These are phyloP conservation scores for Mormyrus proboscirostris DNA, from an alignment of 2,797 vertebrate genomes.

Conservation along the genomic window DNA sequence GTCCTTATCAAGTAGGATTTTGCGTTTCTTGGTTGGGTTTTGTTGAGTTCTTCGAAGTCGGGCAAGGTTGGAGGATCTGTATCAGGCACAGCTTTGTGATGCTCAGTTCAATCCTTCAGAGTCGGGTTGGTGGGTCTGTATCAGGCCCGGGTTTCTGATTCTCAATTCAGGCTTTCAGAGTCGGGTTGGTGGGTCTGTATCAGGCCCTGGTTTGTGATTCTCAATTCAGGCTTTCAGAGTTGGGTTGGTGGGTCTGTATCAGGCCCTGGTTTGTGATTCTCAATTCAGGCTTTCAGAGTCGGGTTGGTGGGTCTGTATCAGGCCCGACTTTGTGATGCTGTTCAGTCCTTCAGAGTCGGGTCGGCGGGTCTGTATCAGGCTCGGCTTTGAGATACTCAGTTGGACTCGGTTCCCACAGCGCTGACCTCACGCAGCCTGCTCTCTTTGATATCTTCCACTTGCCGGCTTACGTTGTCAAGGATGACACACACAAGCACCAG, in stretches of 20 bases:
- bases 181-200: neutral
- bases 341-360: neutral
- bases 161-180: neutral
- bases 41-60: neutral
- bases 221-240: neutral
- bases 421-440: neutral
- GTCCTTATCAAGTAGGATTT: neutral
- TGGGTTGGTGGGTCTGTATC: no score
- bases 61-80: neutral
- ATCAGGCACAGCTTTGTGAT: neutral
- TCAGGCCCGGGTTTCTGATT: neutral
- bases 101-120: neutral
- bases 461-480: neutral
- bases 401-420: neutral
- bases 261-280: no score
- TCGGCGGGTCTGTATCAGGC: neutral
- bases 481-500: neutral
- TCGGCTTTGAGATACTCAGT: neutral
- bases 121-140: neutral
- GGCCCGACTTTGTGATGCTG: neutral
- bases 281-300: no score
- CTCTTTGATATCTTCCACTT: neutral
- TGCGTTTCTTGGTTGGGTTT: neutral
- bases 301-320: neutral
- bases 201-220: neutral